Percentiles rank a stretch among this genome's conserved stretches.
Conservation (phyloP, 2,888 invertebrate species). For the Ochropacha duplaris region DNA sequence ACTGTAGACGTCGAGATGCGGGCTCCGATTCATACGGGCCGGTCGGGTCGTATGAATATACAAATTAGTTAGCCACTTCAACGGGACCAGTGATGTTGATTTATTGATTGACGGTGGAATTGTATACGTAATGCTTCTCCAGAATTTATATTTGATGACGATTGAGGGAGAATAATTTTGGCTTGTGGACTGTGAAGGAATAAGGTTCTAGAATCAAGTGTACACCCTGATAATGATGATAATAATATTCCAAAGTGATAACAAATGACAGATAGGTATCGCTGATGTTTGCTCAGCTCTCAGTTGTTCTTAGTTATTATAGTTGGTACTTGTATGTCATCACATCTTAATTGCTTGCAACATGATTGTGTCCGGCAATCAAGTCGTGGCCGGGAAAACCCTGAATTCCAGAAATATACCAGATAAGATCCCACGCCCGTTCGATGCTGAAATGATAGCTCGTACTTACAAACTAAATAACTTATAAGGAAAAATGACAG, state of each 20-base stretch:
- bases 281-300: too few relatives aligned
- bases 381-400: not conserved
- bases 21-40: conserved; percentile 49
- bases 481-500: not conserved
- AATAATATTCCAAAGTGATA: too few relatives aligned
- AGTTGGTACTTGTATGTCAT: too few relatives aligned
- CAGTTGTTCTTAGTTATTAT: too few relatives aligned
- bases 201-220: too few relatives aligned
- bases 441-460: not conserved
- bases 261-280: too few relatives aligned
- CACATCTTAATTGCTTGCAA: too few relatives aligned
- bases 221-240: too few relatives aligned
- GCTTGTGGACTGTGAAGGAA: too few relatives aligned
- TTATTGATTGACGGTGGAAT: conserved; percentile 30
- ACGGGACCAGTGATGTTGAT: conserved; percentile 43
- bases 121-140: not conserved
- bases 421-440: not conserved
- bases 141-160: not conserved
- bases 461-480: not conserved
- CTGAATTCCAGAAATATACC: not conserved
- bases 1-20: conserved; percentile 42
- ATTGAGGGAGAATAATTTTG: too few relatives aligned
- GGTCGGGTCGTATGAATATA: conserved; percentile 44
- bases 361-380: not conserved
- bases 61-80: conserved; percentile 52